A percentile compares a stretch with the other conserved stretches of the same genome.
phyloP scores from a whole-genome alignment of 1,140 invertebrate genomes.

The Adelges cooleyi region DNA sequence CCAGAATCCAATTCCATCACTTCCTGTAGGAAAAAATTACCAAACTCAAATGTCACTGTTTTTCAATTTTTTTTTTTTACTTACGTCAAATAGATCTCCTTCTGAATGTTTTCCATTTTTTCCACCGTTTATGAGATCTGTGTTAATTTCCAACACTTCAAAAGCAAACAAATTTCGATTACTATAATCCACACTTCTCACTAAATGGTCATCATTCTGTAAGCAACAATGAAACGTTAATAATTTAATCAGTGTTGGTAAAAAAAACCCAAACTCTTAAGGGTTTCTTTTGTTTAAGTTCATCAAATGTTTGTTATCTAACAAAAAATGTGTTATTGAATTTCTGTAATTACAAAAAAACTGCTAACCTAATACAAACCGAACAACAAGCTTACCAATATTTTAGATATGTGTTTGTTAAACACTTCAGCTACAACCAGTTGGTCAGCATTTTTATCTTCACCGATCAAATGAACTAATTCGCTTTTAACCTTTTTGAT shows the following conservation, averaged over 20 bases:
- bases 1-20: not conserved
- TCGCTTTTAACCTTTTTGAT: slow-evolving; percentile 48
- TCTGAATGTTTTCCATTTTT: not conserved
- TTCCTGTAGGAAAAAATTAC: too few relatives aligned
- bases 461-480: slow-evolving; percentile 39
- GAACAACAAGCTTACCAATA: slow-evolving; percentile 42
- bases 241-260: too few relatives aligned
- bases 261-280: too few relatives aligned
- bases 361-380: not conserved
- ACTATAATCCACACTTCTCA: slow-evolving; percentile 1
- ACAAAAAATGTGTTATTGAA: too few relatives aligned
- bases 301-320: too few relatives aligned
- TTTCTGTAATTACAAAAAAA: slow-evolving; percentile 24
- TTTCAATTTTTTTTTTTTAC: too few relatives aligned
- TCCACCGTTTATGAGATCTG: not conserved
- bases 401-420: slow-evolving; percentile 51
- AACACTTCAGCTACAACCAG: slow-evolving; percentile 49
- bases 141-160: not conserved
- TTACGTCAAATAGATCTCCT: not conserved
- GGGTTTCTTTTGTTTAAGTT: too few relatives aligned
- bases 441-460: slow-evolving; percentile 33
- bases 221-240: too few relatives aligned
- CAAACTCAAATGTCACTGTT: too few relatives aligned
- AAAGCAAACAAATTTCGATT: slow-evolving; percentile 20
- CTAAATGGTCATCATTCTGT: slow-evolving; percentile 7